Base-by-base conservation (phyloP, 2,888 invertebrate species). In the Notocelia uddmanniana region DNA sequence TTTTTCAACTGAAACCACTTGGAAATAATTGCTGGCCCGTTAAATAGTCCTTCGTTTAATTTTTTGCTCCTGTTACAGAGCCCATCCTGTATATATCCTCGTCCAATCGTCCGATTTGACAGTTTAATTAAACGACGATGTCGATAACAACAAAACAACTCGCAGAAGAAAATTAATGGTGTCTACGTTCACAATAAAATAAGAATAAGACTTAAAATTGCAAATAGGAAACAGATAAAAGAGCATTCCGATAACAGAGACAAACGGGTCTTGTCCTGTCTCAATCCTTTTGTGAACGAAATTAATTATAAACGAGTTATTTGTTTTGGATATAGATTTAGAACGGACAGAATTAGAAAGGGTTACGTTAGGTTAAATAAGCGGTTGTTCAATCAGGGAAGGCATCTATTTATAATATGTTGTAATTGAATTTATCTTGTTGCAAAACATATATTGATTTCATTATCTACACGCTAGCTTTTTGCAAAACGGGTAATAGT, bases 221-320 rank as follows among this genome's bases (percentile, higher is more conserved):
- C 69, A 75, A 73, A 76, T 52, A 74, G 69, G 72, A 75, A 68
- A 72, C 68, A 73, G 41, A 76, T 69, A 75, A 77, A 77, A 75
- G 74, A 74, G 68, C 73, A 76, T 79, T 76, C 77, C 79, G 78
- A 82, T 82, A 81, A 79, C 76, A 71, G 76, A 78, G 80, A 85
- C 76, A 78, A 81, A 83, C 80, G 74, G 72, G 72, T 69, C 74
- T 73, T 68, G 73, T 69, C 55, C 68, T 66, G 59, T 63, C 57
- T 76, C 79, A 75, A 79, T 78, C 76, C 74, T 76, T 72, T 73
- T 69, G 63, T 70, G 76, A 83, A 78, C 85, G 79, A 84, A 86
- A 86, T 83, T 72, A 72, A 72, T 72, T 72, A 62, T 67, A 68
- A 50, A 34, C 71, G 54, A 34, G 62, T 15, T 70, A 48, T 72